A percentile compares a stretch with the other conserved stretches of the same genome.
phyloP scores from a whole-genome alignment of 1,140 invertebrate species.

The Acyrthosiphon pisum region DNA sequence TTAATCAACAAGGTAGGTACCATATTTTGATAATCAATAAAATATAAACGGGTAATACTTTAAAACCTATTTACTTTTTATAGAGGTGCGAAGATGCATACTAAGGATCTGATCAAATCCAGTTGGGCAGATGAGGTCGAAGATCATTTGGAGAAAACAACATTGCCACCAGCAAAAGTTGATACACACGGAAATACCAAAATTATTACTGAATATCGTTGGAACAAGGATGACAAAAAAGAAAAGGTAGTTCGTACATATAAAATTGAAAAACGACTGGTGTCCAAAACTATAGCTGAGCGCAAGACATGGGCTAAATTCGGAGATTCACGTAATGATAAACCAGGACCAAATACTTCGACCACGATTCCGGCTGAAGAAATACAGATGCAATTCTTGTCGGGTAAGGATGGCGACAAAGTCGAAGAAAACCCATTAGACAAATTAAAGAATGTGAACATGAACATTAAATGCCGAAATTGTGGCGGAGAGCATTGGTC shows the following conservation, averaged over 20 bases:
- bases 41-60: background rate
- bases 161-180: conserved; percentile 80
- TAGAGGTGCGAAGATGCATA: background rate
- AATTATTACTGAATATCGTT: conserved; percentile 91
- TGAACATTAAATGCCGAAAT: conserved; percentile 90
- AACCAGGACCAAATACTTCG: conserved; percentile 93
- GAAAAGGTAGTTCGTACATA: conserved; percentile 86
- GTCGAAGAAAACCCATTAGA: conserved; percentile 84
- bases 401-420: conserved; percentile 84
- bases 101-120: conserved; percentile 61
- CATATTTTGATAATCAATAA: background rate
- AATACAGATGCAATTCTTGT: conserved; percentile 89
- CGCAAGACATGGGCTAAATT: conserved; percentile 95
- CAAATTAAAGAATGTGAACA: conserved; percentile 77
- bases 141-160: conserved; percentile 71
- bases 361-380: conserved; percentile 96
- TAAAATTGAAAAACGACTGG: conserved; percentile 88
- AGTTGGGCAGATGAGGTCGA: conserved; percentile 95
- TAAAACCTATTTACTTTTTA: background rate
- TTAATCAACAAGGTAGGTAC: background rate
- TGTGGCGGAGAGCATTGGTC: conserved; percentile 98
- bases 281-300: conserved; percentile 90
- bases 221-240: conserved; percentile 87
- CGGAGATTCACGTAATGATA: conserved; percentile 87
- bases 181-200: conserved; percentile 84